phyloP scores from a whole-genome alignment of 2,888 invertebrate genomes.

The Hirtodrosophila cameraria region DNA sequence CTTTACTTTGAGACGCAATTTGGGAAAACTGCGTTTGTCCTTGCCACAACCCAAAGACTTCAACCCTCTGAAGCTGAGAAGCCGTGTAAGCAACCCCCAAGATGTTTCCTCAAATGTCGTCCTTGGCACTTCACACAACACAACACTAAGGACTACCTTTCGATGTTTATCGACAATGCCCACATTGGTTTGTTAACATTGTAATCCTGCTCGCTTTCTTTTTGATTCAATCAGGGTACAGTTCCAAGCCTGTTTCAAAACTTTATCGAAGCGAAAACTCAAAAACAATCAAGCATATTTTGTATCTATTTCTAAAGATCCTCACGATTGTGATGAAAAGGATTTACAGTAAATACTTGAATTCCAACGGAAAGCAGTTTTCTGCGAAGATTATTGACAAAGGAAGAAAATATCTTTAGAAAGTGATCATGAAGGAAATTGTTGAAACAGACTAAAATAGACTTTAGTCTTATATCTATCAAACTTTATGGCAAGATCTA shows the following conservation, averaged over 20 bases:
- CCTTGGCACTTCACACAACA: slow-evolving; percentile 31
- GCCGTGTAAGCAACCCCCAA: slow-evolving; percentile 45
- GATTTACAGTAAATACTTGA: too few species aligned
- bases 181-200: slow-evolving; percentile 44
- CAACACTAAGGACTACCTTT: slow-evolving; percentile 27
- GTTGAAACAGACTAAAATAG: too few species aligned
- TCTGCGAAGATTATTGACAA: too few species aligned
- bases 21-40: slow-evolving; percentile 73
- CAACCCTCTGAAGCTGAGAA: slow-evolving; percentile 44
- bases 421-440: too few species aligned
- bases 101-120: slow-evolving; percentile 26
- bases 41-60: slow-evolving; percentile 26
- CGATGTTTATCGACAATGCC: slow-evolving; percentile 45
- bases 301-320: too few species aligned
- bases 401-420: too few species aligned
- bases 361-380: too few species aligned
- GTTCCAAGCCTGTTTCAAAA: slow-evolving; percentile 14
- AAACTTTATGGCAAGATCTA: too few species aligned
- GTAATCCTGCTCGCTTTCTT: slow-evolving; percentile 49
- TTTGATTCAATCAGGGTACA: slow-evolving; percentile 68
- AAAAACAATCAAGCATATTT: slow-evolving; percentile 4
- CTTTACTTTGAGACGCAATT: slow-evolving; percentile 69
- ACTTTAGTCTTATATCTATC: too few species aligned
- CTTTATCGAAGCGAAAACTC: background rate
- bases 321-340: too few species aligned